Evolutionary conservation across 2,113 vertebrate species (phyloP).

Genomic region (Myrmecobius fasciatus): DNA sequence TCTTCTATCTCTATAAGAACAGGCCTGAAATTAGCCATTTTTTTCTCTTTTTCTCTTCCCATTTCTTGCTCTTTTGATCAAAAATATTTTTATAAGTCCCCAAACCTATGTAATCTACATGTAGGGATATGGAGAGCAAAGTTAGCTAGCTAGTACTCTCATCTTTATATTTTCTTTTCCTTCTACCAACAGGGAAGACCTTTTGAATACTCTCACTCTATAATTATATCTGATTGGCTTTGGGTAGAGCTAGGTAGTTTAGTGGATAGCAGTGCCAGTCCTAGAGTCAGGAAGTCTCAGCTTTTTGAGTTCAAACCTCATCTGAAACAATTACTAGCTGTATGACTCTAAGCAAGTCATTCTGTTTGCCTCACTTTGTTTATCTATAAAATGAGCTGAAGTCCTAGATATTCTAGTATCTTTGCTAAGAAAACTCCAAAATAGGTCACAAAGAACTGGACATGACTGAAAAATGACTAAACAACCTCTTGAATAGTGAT

Average conservation of each 20-base stretch:
- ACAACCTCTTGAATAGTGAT: not conserved
- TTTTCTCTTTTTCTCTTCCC: not conserved
- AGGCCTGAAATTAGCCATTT: not conserved
- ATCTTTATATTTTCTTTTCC: not conserved
- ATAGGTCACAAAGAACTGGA: not conserved
- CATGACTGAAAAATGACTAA: no score
- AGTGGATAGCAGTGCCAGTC: not conserved
- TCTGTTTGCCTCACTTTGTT: not conserved
- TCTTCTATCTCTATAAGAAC: not conserved
- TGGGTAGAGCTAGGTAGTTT: not conserved
- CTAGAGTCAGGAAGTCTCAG: not conserved
- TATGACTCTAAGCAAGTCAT: not conserved
- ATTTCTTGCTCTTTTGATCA: not conserved
- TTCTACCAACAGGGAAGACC: no score
- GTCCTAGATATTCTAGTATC: not conserved
- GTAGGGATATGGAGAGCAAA: not conserved
- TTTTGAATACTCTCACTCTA: not conserved
- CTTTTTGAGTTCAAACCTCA: not conserved
- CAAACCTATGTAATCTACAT: not conserved
- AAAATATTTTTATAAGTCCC: not conserved
- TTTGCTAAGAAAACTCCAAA: not conserved
- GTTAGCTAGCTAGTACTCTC: not conserved
- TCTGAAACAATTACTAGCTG: not conserved
- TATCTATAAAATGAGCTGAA: not conserved
- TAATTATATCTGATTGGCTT: not conserved